A percentile compares a stretch with the other conserved stretches of the same genome.
Evolutionary conservation across 2,797 vertebrate species (phyloP).

Genomic region (Luscinia luscinia): DNA sequence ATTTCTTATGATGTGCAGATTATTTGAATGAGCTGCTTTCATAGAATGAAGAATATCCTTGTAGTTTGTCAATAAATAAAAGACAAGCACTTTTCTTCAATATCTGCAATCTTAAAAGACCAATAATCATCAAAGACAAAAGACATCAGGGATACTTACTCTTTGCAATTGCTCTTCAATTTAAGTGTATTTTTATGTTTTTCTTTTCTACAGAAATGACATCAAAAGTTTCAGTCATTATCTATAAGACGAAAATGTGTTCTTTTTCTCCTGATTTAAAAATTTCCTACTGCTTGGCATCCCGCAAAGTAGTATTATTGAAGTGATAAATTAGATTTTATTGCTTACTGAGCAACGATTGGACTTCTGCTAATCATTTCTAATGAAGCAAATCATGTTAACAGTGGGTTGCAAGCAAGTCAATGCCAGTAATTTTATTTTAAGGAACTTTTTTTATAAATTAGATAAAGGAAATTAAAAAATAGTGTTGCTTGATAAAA

Average conservation of each 20-base stretch:
- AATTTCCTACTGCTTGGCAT: neutral
- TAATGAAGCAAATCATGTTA: constrained; percentile 48
- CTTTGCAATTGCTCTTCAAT: neutral
- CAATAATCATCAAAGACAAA: neutral
- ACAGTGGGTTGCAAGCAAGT: constrained; percentile 9
- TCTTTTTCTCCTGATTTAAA: constrained; percentile 4
- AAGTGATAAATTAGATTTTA: constrained; percentile 60
- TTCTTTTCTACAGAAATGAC: neutral
- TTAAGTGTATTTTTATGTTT: neutral
- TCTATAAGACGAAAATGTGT: neutral
- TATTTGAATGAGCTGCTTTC: neutral
- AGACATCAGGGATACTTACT: neutral
- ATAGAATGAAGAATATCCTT: neutral
- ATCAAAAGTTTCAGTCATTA: neutral
- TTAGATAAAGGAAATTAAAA: neutral
- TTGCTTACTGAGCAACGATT: constrained; percentile 4
- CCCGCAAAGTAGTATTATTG: constrained; percentile 18
- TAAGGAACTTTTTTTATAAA: neutral
- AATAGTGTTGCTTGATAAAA: neutral
- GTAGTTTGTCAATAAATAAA: neutral
- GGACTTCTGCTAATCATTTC: constrained; percentile 39
- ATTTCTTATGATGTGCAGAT: neutral
- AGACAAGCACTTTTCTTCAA: neutral
- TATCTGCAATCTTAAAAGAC: neutral
- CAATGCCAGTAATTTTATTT: constrained; percentile 30